Evolutionary conservation across 2,797 vertebrate genomes (phyloP).

Genomic region (Gymnocypris eckloni): DNA sequence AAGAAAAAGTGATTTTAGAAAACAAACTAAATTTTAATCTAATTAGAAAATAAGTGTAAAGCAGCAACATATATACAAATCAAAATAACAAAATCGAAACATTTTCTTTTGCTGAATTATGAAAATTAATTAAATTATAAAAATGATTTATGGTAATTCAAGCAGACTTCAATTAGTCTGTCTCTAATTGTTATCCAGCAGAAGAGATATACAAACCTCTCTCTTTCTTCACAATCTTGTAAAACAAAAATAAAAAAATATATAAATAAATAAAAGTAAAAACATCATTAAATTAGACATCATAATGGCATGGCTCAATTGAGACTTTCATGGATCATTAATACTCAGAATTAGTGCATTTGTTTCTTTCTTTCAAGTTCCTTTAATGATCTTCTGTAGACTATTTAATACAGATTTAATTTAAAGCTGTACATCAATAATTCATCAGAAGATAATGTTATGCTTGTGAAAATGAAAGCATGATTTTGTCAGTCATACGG

Average conservation of each 20-base stretch:
- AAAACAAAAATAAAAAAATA: too few species aligned
- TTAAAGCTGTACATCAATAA: conserved; percentile 60
- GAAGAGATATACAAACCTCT: background rate
- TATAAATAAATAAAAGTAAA: too few species aligned
- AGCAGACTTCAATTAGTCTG: background rate
- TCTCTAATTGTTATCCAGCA: background rate
- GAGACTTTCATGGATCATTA: conserved; percentile 40
- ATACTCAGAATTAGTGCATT: conserved; percentile 12
- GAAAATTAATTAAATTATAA: too few species aligned
- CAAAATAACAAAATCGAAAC: background rate
- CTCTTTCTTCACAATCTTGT: background rate
- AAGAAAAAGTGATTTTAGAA: background rate
- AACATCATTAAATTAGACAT: background rate
- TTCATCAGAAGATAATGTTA: conserved; percentile 71
- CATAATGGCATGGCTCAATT: background rate
- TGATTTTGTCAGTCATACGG: conserved; percentile 66
- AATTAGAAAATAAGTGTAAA: background rate
- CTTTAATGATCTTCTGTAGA: conserved; percentile 9
- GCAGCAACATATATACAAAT: background rate
- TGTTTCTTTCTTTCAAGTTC: conserved; percentile 21
- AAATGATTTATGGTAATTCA: background rate
- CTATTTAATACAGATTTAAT: conserved; percentile 16
- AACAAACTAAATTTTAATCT: background rate
- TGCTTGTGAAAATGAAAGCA: conserved; percentile 76
- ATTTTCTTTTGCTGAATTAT: background rate